A percentile compares a stretch with the other conserved stretches of the same genome.
Evolutionary conservation across 2,797 vertebrate species (phyloP).

Genomic region (Hypotaenidia okinawae): DNA sequence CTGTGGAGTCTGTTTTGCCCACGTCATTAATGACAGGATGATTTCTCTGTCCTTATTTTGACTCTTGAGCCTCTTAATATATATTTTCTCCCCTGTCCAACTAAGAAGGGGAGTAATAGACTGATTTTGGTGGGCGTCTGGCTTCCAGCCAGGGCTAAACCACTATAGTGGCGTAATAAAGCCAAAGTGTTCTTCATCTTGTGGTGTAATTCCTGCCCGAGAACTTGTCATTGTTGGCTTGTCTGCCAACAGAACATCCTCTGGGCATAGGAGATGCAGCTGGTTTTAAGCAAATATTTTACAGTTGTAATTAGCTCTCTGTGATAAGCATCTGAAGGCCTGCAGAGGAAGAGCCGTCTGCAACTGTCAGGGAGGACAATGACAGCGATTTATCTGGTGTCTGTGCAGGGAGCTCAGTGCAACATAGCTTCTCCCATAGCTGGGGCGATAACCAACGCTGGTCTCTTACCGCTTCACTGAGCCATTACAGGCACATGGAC

Average conservation of each 20-base stretch:
- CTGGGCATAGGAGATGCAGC: slow-evolving; percentile 14
- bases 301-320: neutral
- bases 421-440: neutral
- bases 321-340: neutral
- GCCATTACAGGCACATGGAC: neutral
- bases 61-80: too few species aligned
- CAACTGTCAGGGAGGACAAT: neutral
- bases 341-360: neutral
- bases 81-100: too few species aligned
- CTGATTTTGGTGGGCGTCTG: too few species aligned
- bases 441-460: neutral
- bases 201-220: neutral
- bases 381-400: neutral
- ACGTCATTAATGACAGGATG: too few species aligned
- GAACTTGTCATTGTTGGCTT: neutral
- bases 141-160: too few species aligned
- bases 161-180: neutral
- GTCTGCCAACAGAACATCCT: neutral
- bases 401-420: neutral
- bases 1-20: too few species aligned
- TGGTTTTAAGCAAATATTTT: neutral
- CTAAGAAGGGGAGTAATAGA: too few species aligned
- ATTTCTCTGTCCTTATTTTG: too few species aligned
- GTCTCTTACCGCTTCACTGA: neutral
- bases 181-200: neutral